phyloP scores from a whole-genome alignment of 2,888 invertebrate genomes.

The Hyppa rectilinea region DNA sequence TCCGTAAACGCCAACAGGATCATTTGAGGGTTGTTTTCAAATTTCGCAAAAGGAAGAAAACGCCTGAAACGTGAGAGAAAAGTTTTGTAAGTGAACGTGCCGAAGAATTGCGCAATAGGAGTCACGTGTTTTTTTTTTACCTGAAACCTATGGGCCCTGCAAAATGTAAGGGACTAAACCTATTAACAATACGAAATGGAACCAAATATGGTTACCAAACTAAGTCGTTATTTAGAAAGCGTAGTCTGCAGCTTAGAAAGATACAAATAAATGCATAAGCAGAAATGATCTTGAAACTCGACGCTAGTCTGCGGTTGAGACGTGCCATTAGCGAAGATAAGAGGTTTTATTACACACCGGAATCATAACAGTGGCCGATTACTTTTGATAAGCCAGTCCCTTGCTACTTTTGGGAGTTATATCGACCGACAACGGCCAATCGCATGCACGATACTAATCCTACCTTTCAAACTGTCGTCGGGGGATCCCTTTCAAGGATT shows the following conservation, averaged over 20 bases:
- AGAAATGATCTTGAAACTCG: slow-evolving; percentile 31
- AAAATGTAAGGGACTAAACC: background rate
- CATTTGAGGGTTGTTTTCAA: slow-evolving; percentile 16
- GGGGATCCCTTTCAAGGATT: slow-evolving; percentile 26
- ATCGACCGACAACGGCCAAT: slow-evolving; percentile 29
- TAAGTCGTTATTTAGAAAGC: slow-evolving; percentile 38
- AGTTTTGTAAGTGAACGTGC: slow-evolving; percentile 26
- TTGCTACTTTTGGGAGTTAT: slow-evolving; percentile 18
- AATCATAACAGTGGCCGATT: slow-evolving; percentile 31
- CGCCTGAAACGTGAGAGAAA: slow-evolving; percentile 20
- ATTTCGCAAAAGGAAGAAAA: slow-evolving; percentile 16
- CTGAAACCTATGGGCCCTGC: background rate
- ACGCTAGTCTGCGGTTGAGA: slow-evolving; percentile 32
- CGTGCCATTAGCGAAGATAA: slow-evolving; percentile 32
- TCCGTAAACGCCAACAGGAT: background rate
- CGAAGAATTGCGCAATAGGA: slow-evolving; percentile 11
- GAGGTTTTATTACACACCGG: slow-evolving; percentile 7
- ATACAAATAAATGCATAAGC: slow-evolving; percentile 27
- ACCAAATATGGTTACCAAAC: slow-evolving; percentile 21
- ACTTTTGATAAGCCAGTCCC: slow-evolving; percentile 6
- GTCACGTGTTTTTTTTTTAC: background rate
- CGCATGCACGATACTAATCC: slow-evolving; percentile 26
- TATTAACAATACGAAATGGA: slow-evolving; percentile 3
- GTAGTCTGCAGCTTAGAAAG: slow-evolving; percentile 25
- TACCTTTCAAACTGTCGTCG: slow-evolving; percentile 16